phyloP scores from a whole-genome alignment of 2,888 invertebrate species.

The Tenthredo amoena region DNA sequence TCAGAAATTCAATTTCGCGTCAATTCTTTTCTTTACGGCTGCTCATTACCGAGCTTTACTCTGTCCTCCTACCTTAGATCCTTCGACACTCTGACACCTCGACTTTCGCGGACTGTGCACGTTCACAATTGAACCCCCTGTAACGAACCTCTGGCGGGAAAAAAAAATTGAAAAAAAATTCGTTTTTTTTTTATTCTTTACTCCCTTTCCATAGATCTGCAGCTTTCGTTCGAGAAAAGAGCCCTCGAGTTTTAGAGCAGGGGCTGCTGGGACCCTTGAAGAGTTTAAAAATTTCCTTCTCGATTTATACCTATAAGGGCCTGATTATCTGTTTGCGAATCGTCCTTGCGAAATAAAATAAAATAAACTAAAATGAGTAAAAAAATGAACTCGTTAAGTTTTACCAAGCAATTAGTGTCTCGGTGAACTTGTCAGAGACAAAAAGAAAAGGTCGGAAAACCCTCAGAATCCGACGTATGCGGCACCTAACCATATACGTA shows the following conservation, averaged over 20 bases:
- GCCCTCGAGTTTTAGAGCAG: not conserved
- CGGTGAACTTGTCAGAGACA: not conserved
- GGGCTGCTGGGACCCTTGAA: not conserved
- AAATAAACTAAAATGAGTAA: not conserved
- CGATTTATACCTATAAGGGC: not conserved
- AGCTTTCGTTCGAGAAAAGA: not conserved
- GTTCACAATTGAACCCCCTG: not conserved
- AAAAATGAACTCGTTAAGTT: not conserved
- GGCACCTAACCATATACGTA: not conserved
- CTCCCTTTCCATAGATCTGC: not conserved
- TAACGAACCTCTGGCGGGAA: not conserved
- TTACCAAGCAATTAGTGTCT: not conserved
- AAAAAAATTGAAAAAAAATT: not conserved
- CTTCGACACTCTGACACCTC: conserved; percentile 8
- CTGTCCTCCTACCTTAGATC: not conserved
- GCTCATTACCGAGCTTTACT: conserved; percentile 41
- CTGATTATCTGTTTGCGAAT: not conserved
- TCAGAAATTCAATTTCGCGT: conserved; percentile 30
- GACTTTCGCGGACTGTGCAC: not conserved
- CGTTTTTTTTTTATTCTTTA: not conserved
- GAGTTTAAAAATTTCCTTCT: not conserved
- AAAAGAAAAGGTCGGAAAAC: not conserved
- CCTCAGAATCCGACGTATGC: not conserved
- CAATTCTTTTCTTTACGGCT: conserved; percentile 32
- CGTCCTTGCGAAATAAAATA: not conserved